Percentiles rank a stretch among this genome's conserved stretches.
Evolutionary conservation across 1,140 invertebrate genomes (phyloP).

Genomic region (Drosophila lowei): DNA sequence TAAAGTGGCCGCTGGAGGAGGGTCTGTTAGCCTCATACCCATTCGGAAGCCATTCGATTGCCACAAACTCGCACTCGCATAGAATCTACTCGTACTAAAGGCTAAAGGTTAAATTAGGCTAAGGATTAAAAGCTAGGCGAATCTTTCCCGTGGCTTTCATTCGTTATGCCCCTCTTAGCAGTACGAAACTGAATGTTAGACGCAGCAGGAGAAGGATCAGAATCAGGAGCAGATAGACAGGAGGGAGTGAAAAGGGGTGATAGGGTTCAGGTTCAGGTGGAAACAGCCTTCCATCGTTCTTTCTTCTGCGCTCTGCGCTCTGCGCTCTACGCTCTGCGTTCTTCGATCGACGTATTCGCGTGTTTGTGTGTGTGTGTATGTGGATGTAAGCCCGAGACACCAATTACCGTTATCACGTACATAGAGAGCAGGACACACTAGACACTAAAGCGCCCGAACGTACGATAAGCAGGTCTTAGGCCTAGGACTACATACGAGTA

Average conservation of each 20-base stretch:
- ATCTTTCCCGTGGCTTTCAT: conserved; percentile 64
- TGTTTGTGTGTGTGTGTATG: background rate
- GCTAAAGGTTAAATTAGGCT: conserved; percentile 61
- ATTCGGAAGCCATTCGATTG: conserved; percentile 63
- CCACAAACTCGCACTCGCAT: conserved; percentile 21
- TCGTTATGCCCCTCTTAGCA: conserved; percentile 33
- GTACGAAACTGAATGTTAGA: conserved; percentile 69
- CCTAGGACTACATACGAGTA: conserved; percentile 11
- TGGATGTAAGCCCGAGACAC: conserved; percentile 32
- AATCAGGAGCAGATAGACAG: background rate
- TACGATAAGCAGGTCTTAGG: conserved; percentile 38
- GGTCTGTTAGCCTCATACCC: conserved; percentile 31
- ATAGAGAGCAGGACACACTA: conserved; percentile 44
- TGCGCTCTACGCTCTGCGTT: no score
- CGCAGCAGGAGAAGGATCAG: conserved; percentile 38
- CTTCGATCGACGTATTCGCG: conserved; percentile 3
- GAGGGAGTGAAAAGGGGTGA: background rate
- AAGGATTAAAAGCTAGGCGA: conserved; percentile 57
- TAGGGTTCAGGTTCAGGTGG: no score
- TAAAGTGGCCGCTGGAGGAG: conserved; percentile 55
- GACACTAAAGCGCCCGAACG: conserved; percentile 51
- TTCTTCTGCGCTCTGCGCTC: no score
- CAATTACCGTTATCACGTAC: conserved; percentile 53
- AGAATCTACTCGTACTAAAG: conserved; percentile 23
- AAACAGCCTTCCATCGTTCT: background rate